Conservation (phyloP, 2,113 vertebrate genomes). For the Campylomormyrus numenius region DNA sequence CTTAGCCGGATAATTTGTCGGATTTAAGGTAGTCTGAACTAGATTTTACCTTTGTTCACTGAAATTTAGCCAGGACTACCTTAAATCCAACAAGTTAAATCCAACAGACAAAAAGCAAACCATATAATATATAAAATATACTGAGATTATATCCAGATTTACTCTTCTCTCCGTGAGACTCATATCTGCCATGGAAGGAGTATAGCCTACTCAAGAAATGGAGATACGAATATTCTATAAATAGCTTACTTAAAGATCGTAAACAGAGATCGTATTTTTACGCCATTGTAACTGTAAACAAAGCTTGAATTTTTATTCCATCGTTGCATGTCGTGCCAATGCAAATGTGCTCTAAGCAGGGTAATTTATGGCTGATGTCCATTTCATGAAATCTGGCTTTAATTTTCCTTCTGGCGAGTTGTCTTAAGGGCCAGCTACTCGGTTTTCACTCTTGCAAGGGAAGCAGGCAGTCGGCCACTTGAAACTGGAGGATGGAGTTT, state of each 20-base stretch:
- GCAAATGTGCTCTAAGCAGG: slow-evolving; percentile 3
- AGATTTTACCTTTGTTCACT: not conserved
- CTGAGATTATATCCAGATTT: not conserved
- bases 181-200: not conserved
- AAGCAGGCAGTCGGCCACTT: slow-evolving; percentile 42
- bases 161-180: not conserved
- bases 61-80: not conserved
- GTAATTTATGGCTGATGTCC: slow-evolving; percentile 30
- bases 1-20: not conserved
- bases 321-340: not conserved
- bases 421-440: slow-evolving; percentile 23
- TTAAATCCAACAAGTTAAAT: not conserved
- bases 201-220: not conserved
- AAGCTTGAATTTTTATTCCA: not conserved
- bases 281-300: not conserved
- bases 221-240: not conserved
- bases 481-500: slow-evolving; percentile 40
- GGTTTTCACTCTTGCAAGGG: not conserved
- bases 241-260: not conserved
- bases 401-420: slow-evolving; percentile 42
- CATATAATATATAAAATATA: not conserved
- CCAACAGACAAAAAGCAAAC: not conserved
- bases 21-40: not conserved
- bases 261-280: not conserved
- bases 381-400: slow-evolving; percentile 40